Base-by-base conservation (phyloP, 2,888 invertebrate genomes). In the Parnassius orleans region DNA sequence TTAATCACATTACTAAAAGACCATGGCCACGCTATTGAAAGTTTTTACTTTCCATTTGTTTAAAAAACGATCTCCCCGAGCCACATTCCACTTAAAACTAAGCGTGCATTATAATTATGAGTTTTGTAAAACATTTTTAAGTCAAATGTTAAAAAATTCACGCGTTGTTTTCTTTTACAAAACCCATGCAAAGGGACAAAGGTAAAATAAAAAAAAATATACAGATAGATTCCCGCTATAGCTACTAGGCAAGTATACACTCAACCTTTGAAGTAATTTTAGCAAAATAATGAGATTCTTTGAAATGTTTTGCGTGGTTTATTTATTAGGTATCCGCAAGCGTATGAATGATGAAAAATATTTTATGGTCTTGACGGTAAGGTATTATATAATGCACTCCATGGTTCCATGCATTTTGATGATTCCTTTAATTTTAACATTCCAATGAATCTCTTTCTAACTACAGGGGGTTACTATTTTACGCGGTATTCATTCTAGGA, bases 221-320 rank as follows among this genome's bases (percentile, higher is more conserved):
- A 84, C 74, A 83, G 78, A 79, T 78, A 79, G 80, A 79, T 88
- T 81, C 68, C 79, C 90, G 91, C 91, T 89, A 90, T 90, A 91
- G 90, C 90, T 91, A 90, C 90, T 89, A 86, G 84, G 91, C 90
- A 91, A 91, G 91, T 91, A 82, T 78, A 88, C 86, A 88, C 79
- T 74, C 77, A 86, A 74, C 64, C 73, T 74, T 71, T 75, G 59
- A 69, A 78, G 72, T 78, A 77, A 74, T 76, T 76, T 67, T 48
- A 14, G 62, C 64, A 60, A n/a, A 63, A 66, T 66, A 73, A 74
- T 69, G 70, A 75, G 89, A 90, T 87, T 87, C 89, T 75, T 89
- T 87, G 90, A 84, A 89, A 87, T 83, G 78, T 71, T 51, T 33
- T 41, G 54, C 12, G 24, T 61, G 51, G 10, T 19, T 19, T 51